Evolutionary conservation across 2,888 invertebrate species (phyloP).

Genomic region (Crioceris asparagi): DNA sequence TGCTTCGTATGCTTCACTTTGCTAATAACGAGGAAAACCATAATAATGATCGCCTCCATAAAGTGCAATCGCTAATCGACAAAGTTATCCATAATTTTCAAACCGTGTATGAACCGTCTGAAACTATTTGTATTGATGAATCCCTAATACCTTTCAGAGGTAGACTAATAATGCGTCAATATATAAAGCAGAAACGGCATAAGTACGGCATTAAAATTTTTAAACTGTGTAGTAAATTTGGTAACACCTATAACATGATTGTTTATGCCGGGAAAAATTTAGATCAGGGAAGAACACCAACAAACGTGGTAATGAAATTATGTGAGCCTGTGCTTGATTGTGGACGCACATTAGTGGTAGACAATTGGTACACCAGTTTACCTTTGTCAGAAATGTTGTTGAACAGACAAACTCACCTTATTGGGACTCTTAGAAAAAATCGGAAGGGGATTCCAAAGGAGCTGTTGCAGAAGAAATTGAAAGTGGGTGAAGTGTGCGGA

Average conservation of each 20-base stretch:
- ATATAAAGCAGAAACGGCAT: background rate
- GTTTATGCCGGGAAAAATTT: background rate
- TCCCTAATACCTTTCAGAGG: background rate
- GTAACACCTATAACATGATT: background rate
- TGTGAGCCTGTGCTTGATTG: background rate
- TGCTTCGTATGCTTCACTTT: too few species aligned
- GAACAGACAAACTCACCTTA: background rate
- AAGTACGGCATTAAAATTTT: background rate
- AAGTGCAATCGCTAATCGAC: background rate
- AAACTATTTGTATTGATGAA: background rate
- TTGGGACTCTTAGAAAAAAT: background rate
- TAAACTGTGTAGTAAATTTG: background rate
- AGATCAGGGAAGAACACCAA: too few species aligned
- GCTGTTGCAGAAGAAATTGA: background rate
- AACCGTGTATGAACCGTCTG: background rate
- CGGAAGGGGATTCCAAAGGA: background rate
- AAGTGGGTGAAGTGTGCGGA: background rate
- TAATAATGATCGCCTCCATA: background rate
- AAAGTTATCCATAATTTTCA: background rate
- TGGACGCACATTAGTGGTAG: background rate
- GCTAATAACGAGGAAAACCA: too few species aligned
- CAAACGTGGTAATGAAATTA: background rate
- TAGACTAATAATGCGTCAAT: background rate
- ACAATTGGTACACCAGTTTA: background rate
- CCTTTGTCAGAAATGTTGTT: background rate